Base-by-base conservation (phyloP, 2,113 vertebrate genomes). In the Hypocryptadius cinnamomeus region DNA sequence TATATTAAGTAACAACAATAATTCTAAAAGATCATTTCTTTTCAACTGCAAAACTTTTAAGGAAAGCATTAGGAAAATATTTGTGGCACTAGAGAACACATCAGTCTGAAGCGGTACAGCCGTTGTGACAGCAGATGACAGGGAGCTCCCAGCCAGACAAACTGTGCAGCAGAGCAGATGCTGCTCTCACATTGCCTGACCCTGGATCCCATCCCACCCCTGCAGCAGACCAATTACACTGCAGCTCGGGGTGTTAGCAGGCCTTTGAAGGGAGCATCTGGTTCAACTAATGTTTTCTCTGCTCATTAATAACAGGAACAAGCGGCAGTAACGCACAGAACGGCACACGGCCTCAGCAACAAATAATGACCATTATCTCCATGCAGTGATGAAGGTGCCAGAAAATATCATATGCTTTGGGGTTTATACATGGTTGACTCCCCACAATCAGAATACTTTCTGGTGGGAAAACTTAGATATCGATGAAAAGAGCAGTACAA, bases 261-360 rank as follows among this genome's bases (percentile, higher is more conserved):
- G 30, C 37, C 85, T 91, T 66, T 54, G 59, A 70, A 60, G 71
- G 44, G n/a, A 94, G 68, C 89, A 94, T 60, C 85, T 94, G 74
- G 54, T 83, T 80, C 89, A 80, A 30, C n/a, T 51, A 30, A 92
- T 70, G 44, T 80, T 91, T 91, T 70, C 59, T 82, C 66, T 83
- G 25, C 81, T 93, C 48, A 31, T 78, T 94, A 80, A 96, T 69
- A 92, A 96, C 91, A 91, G 70, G 86, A 97, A 96, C 19, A 50
- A 90, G 80, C 79, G 37, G 94, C 90, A 92, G 91, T 57, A 95
- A 95, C 94, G 94, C 74, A 78, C 59, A 59, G 74, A 57, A 74
- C 66, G 59, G 37, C 64, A 80, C 33, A 33, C 2, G 63, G 92
- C 92, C 93, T 93, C 15, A 0, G 95, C 84, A 93, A 92, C 90